Base-by-base conservation (phyloP, 2,113 vertebrate species). In the Mungos mungo region DNA sequence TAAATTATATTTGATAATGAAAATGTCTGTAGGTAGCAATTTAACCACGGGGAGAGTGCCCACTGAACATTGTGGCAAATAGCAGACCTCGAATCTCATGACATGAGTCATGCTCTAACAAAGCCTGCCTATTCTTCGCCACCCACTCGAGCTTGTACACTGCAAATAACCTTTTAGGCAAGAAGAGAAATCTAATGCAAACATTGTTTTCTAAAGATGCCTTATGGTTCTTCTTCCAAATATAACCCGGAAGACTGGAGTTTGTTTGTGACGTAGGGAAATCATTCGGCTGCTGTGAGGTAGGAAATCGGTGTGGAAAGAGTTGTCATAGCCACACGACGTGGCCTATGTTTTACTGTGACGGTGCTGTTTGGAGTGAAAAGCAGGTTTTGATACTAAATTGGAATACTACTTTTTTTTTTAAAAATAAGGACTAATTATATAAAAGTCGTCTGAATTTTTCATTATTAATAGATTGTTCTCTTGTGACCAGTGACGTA, bases 1-100 rank as follows among this genome's bases (percentile, higher is more conserved):
- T 33, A 41, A 96, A 93, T 93, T 93, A 11, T 81, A 60, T 97
- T 96, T 82, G 76, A 50, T 96, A 90, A 96, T 90, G 33, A 90
- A 92, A 96, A 38, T 71, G 21, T 82, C 47, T 94, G 74, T 80
- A 82, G 92, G 96, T 80, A 87, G 33, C 23, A 2, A 2, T 96
- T 89, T 38, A 97, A 52, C 33, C 21, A 19, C 91, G 35, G 92
- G 96, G 95, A 45, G 98, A 97, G 63, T 38, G 95, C 41, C 54
- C 94, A 95, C 83, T 97, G 93, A 97, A 96, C 98, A 69, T 21
- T 27, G 72, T 92, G 50, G 90, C 88, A 74, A 98, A 95, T 35
- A 80, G 76, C 92, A 50, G 92, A 92, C 90, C 27, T 15, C 87
- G 54, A 47, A 96, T 98, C 96, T 97, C 60, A 25, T 90, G 87